Evolutionary conservation across 2,888 invertebrate species (phyloP).

Genomic region (Limnephilus marmoratus): DNA sequence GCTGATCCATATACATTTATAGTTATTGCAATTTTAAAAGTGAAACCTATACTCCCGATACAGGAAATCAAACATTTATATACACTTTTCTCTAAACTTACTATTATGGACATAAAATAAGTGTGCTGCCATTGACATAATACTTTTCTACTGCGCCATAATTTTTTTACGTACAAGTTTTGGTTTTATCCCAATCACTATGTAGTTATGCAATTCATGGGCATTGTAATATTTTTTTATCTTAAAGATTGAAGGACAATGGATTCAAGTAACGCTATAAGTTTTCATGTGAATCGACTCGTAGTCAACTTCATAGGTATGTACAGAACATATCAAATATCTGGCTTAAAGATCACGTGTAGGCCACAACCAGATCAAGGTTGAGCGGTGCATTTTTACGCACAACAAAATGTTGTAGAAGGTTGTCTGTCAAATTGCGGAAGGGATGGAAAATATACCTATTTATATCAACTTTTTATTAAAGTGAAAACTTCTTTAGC

Average conservation of each 20-base stretch:
- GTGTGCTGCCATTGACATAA: neutral
- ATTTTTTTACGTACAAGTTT: neutral
- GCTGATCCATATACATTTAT: too few species aligned
- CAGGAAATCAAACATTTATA: too few species aligned
- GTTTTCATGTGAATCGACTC: constrained; percentile 25
- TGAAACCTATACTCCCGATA: too few species aligned
- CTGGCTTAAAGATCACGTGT: constrained; percentile 14
- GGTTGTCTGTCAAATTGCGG: constrained; percentile 10
- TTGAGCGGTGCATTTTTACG: neutral
- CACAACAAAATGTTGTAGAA: neutral
- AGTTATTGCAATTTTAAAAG: too few species aligned
- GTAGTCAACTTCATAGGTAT: neutral
- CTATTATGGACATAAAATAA: too few species aligned
- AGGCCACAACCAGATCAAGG: constrained; percentile 2
- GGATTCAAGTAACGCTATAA: constrained; percentile 4
- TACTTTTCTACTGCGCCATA: neutral
- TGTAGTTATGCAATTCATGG: neutral
- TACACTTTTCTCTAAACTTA: too few species aligned
- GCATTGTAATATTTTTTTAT: neutral
- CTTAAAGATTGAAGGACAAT: neutral
- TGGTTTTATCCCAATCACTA: neutral
- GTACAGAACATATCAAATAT: constrained; percentile 13
- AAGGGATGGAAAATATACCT: neutral
- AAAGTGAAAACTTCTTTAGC: too few species aligned
- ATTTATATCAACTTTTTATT: neutral